phyloP scores from a whole-genome alignment of 2,797 vertebrate genomes.

The Chelmon rostratus region DNA sequence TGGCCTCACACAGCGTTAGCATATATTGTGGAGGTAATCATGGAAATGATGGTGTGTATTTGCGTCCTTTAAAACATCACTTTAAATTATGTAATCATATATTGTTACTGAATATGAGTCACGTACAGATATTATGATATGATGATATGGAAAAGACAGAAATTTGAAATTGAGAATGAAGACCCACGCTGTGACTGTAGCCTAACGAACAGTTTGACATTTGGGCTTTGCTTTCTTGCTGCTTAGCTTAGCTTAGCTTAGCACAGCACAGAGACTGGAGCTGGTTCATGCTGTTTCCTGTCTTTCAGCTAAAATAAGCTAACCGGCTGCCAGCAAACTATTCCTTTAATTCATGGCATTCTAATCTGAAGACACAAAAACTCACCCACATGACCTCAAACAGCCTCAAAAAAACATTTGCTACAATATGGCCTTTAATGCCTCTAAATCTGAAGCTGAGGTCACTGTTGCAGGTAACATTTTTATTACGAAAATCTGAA shows the following conservation, averaged over 20 bases:
- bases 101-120: neutral
- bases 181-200: neutral
- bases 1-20: neutral
- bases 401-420: neutral
- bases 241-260: conserved; percentile 12
- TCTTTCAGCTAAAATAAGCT: no score
- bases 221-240: neutral
- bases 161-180: neutral
- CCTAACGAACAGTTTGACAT: neutral
- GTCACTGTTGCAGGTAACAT: conserved; percentile 14
- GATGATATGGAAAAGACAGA: neutral
- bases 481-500: neutral
- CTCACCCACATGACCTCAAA: neutral
- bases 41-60: no score
- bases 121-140: neutral
- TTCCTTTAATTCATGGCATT: neutral
- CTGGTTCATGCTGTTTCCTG: no score
- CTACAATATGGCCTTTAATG: conserved; percentile 13
- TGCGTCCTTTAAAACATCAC: neutral
- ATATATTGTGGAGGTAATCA: neutral
- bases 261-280: conserved; percentile 2
- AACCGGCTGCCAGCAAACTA: neutral
- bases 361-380: conserved; percentile 5
- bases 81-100: neutral
- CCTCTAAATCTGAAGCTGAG: conserved; percentile 4